A percentile compares a stretch with the other conserved stretches of the same genome.
Evolutionary conservation across 2,888 invertebrate species (phyloP).

Genomic region (Catonia carolina): DNA sequence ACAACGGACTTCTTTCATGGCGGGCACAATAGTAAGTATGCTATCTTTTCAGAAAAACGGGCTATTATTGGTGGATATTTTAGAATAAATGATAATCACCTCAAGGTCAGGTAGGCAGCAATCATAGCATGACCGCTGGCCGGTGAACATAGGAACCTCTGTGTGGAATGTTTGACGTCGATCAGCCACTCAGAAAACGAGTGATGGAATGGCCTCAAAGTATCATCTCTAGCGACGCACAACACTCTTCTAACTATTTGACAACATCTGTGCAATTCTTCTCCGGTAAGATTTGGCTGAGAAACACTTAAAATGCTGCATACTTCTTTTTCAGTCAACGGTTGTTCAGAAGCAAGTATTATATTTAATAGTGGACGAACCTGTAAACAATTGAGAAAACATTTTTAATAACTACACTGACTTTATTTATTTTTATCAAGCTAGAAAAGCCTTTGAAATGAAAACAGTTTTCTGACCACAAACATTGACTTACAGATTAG

Average conservation of each 20-base stretch:
- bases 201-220: conserved; percentile 79
- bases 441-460: too few species aligned
- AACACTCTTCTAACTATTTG: conserved; percentile 64
- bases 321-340: conserved; percentile 73
- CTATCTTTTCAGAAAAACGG: too few species aligned
- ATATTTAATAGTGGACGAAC: conserved; percentile 77
- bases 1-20: too few species aligned
- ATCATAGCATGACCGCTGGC: conserved; percentile 83
- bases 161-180: conserved; percentile 97
- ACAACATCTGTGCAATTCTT: conserved; percentile 73
- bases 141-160: conserved; percentile 83
- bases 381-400: conserved; percentile 22
- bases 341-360: conserved; percentile 77
- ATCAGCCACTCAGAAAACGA: conserved; percentile 92
- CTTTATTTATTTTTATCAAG: too few species aligned
- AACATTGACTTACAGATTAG: too few species aligned
- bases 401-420: too few species aligned
- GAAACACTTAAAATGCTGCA: conserved; percentile 75
- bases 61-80: too few species aligned
- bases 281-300: conserved; percentile 66
- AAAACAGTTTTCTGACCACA: too few species aligned
- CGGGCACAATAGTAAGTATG: too few species aligned
- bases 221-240: conserved; percentile 45
- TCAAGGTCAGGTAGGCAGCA: conserved; percentile 65
- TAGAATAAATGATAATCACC: conserved; percentile 28